Evolutionary conservation across 2,113 vertebrate genomes (phyloP).

Genomic region (Procapra przewalskii): DNA sequence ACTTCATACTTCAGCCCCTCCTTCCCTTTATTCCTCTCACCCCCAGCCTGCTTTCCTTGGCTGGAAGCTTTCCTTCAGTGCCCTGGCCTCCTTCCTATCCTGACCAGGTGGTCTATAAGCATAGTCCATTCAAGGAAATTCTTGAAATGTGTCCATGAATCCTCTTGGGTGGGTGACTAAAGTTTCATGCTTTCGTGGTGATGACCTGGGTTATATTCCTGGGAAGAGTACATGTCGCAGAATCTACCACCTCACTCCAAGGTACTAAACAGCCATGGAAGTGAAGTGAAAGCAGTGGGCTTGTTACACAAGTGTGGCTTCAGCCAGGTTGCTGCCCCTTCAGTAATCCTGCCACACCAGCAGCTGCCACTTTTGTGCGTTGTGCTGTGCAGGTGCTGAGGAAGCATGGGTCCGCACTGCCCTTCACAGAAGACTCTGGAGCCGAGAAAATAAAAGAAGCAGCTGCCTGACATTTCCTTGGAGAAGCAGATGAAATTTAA

Average conservation of each 20-base stretch:
- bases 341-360: neutral
- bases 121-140: neutral
- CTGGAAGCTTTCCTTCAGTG: neutral
- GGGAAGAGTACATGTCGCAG: neutral
- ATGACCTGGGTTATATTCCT: neutral
- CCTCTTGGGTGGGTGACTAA: neutral
- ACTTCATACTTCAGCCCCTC: neutral
- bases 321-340: neutral
- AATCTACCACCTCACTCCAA: neutral
- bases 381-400: fast-evolving
- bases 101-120: neutral
- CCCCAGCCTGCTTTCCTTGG: neutral
- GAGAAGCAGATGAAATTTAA: neutral
- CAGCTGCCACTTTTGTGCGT: neutral
- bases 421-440: neutral
- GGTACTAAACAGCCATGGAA: neutral
- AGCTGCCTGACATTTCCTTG: neutral
- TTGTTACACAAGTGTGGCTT: neutral
- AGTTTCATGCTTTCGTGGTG: neutral
- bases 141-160: neutral
- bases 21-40: neutral
- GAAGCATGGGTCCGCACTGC: fast-evolving
- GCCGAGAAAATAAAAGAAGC: neutral
- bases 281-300: neutral
- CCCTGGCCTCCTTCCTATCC: neutral